A percentile compares a stretch with the other conserved stretches of the same genome.
These are phyloP conservation scores for Sycophila sp. DNA, from an alignment of 1,140 invertebrate genomes.

Conservation along the genomic window DNA sequence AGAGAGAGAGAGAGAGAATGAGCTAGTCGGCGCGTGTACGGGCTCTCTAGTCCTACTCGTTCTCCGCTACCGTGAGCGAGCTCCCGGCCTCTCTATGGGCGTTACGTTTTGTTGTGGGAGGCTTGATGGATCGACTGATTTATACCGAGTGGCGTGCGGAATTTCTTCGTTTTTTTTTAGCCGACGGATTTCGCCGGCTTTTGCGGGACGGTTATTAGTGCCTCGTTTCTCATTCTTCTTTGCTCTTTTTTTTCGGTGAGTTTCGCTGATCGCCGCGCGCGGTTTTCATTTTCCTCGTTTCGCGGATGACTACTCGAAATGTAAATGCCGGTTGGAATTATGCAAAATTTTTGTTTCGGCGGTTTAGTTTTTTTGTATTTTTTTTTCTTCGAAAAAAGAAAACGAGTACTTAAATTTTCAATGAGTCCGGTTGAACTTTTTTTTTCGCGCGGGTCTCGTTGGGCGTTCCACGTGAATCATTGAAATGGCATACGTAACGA, in stretches of 20 bases:
- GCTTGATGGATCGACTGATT: conserved; percentile 23
- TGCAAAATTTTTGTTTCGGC: no score
- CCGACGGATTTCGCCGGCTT: no score
- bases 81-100: neutral
- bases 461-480: conserved; percentile 5
- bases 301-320: no score
- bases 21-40: no score
- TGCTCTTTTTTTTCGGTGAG: no score
- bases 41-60: neutral
- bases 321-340: no score
- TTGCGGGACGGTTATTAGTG: no score
- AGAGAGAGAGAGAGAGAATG: no score
- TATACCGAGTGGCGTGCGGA: neutral
- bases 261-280: no score
- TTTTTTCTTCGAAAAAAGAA: neutral
- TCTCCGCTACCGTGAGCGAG: neutral
- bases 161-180: no score
- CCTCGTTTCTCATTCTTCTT: no score
- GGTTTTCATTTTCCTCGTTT: no score
- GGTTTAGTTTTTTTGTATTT: neutral
- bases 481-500: neutral
- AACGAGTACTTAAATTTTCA: neutral
- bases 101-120: conserved; percentile 2
- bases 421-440: neutral
- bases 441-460: neutral